Conservation (phyloP, 1,140 invertebrate genomes). For the Drosophila nigrodunni region DNA sequence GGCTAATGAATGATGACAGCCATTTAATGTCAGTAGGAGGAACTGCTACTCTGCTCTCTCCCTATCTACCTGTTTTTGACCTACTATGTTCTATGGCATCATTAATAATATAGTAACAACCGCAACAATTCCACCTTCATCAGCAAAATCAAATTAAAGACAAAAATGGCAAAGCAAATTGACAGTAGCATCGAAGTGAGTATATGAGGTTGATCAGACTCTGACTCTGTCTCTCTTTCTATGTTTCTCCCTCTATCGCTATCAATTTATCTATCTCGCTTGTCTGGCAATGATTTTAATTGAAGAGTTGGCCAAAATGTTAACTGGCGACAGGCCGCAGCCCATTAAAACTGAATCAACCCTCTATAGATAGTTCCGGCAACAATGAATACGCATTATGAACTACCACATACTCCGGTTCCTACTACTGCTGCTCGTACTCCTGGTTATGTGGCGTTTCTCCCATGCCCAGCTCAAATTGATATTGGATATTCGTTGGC, state of each 20-base stretch:
- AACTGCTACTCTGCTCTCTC: neutral
- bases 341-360: conserved; percentile 62
- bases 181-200: conserved; percentile 11
- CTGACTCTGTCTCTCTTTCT: neutral
- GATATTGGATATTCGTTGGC: conserved; percentile 12
- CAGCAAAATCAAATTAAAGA: conserved; percentile 78
- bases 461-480: neutral
- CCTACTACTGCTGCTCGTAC: conserved; percentile 13
- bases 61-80: neutral
- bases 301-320: conserved; percentile 24
- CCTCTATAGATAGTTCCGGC: conserved; percentile 10
- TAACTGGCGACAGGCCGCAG: conserved; percentile 61
- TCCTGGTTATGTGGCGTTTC: neutral
- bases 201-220: neutral
- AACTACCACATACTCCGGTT: neutral
- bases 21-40: conserved; percentile 61
- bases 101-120: conserved; percentile 67
- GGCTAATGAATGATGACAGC: conserved; percentile 81
- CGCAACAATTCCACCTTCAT: conserved; percentile 52
- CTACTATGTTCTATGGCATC: conserved; percentile 28
- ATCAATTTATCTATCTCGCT: no score
- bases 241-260: neutral
- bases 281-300: conserved; percentile 38
- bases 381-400: conserved; percentile 43
- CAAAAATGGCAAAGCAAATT: conserved; percentile 33